phyloP scores from a whole-genome alignment of 2,113 vertebrate genomes.

The Myodes glareolus region DNA sequence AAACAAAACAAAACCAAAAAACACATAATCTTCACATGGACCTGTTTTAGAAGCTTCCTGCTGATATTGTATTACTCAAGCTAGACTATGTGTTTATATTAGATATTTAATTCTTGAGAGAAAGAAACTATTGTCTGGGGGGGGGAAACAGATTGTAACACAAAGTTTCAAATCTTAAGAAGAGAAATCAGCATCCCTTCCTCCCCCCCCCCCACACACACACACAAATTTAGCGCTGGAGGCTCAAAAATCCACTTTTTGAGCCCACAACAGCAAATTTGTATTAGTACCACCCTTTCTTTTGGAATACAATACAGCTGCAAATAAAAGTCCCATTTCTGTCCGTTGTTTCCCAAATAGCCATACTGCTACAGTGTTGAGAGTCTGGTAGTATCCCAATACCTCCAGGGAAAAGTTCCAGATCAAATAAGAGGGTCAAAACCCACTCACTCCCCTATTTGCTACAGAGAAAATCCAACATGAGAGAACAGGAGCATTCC shows the following conservation, averaged over 20 bases:
- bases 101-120: slow-evolving; percentile 53
- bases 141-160: neutral
- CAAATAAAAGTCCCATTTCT: slow-evolving; percentile 41
- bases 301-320: slow-evolving; percentile 64
- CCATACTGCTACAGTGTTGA: neutral
- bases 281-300: neutral
- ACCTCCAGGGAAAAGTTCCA: neutral
- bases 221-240: neutral
- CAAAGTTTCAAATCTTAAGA: slow-evolving; percentile 45
- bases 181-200: neutral
- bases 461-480: neutral
- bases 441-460: slow-evolving; percentile 34
- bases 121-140: neutral
- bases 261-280: neutral
- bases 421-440: neutral
- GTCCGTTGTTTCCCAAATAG: slow-evolving; percentile 40
- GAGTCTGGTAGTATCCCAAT: neutral
- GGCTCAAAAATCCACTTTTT: slow-evolving; percentile 20
- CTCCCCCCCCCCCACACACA: neutral
- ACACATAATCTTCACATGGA: slow-evolving; percentile 10
- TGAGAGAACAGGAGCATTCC: slow-evolving; percentile 21
- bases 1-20: slow-evolving; percentile 42
- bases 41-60: slow-evolving; percentile 22
- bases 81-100: slow-evolving; percentile 51
- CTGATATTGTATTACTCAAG: slow-evolving; percentile 57